Evolutionary conservation across 2,797 vertebrate species (phyloP), one percentile per base, ranked within the genome.

Genomic region (Parotocinclus haroldoi): DNA sequence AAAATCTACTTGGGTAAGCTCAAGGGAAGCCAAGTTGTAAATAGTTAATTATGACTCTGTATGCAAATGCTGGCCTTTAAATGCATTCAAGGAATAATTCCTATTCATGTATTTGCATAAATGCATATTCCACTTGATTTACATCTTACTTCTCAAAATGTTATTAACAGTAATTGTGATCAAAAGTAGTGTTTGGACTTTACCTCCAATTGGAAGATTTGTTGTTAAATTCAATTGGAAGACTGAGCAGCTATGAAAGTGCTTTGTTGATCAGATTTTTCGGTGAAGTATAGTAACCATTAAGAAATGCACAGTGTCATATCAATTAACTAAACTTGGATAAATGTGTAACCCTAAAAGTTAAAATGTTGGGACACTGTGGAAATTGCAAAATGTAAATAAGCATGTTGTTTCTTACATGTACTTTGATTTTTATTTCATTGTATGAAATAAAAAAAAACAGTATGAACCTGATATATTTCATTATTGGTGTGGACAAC

Each of bases 41-140:
- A 84, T 78, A 80, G 81, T 84, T 86, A 82, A 78, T 77, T 79
- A 79, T 76, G 76, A 79, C 80, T 76, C 78, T 80, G 17, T 89
- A 90, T 89, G 88, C 87, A 88, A 90, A 91, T 91, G 54, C 77
- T 89, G 88, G 86, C 88, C 88, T 90, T 90, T 90, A 86, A 82
- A 80, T 79, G 78, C 82, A 86, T 84, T 81, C 87, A 81, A 82
- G 79, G 81, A 87, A 89, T 84, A 79, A 84, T 83, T 82, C 80
- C 74, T 71, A 69, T 86, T 84, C 82, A 76, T 74, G 80, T 82
- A 82, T 88, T 89, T 87, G 88, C 87, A 91, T 91, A 89, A 90
- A 90, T 90, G 87, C 87, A 89, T 88, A 89, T 85, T 84, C 86
- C 85, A 88, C 83, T 81, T 49, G 81, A 84, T 85, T 79, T 16